phyloP scores from a whole-genome alignment of 2,113 vertebrate species.

The Aspiorhynchus laticeps region DNA sequence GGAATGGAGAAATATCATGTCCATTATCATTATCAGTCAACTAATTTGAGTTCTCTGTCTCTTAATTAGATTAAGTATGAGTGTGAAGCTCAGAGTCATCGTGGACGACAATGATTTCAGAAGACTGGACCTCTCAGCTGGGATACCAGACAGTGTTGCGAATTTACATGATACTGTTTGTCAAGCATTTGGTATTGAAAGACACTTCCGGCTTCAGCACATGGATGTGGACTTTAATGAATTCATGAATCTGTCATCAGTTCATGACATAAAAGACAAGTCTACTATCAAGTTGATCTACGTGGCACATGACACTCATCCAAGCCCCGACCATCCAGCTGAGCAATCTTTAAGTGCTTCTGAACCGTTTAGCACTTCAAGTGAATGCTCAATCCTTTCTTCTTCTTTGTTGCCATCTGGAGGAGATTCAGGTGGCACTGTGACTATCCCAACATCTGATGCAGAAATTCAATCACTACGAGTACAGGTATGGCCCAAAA shows the following conservation, averaged over 20 bases:
- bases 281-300: constrained; percentile 1
- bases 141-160: constrained; percentile 3
- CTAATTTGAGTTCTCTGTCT: neutral
- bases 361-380: neutral
- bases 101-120: constrained; percentile 5
- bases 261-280: constrained; percentile 2
- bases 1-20: too few relatives aligned
- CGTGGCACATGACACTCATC: neutral
- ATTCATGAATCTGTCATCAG: neutral
- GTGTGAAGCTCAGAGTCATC: constrained; percentile 15
- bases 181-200: neutral
- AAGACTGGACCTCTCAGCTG: constrained; percentile 1
- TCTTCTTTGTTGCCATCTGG: neutral
- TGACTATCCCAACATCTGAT: constrained; percentile 22
- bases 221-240: neutral
- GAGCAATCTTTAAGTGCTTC: neutral
- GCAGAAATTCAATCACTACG: constrained; percentile 4
- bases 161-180: neutral
- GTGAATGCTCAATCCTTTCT: neutral
- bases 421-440: constrained; percentile 13
- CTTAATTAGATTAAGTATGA: neutral
- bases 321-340: neutral
- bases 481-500: constrained; percentile 8
- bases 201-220: neutral
- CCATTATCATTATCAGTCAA: neutral